Base-by-base conservation (phyloP, 2,888 invertebrate genomes). In the Protula sp. region DNA sequence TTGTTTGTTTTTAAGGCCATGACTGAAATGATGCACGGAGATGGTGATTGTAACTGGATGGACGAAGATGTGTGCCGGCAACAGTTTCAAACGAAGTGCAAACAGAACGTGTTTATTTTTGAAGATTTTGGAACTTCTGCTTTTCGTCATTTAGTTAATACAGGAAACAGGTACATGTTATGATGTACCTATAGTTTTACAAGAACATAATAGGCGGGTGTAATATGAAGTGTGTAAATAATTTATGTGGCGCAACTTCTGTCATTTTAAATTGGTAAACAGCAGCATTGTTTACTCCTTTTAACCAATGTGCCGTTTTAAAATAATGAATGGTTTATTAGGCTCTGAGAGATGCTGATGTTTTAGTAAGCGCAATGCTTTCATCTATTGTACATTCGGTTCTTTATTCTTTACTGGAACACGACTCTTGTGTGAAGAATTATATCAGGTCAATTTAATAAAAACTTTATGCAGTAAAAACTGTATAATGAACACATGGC, bases 101-200 rank as follows among this genome's bases (percentile, higher is more conserved):
- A 85, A 67, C 88, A 90, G 82, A 58, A 64, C 57, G 87, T 91
- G 1, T 89, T 91, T 76, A 86, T 94, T 0, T 84, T 92, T 73
- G 87, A 90, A 59, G 84, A 86, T 51, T 94, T 94, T 82, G 84
- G 86, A 66, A 92, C 92, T 14, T 82, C 85, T 2, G 81, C 86
- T 0, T 94, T 89, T 81, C 83, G 87, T 0, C 86, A 86, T 70
- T 65, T 82, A 2, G 60, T 60, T 3, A 59, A 65, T 47, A 60
- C 74, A 14, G 70, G 71, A 2, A 74, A 68, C 69, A 72, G 77
- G 76, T 76, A 19, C 19, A 38, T 38, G 38, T 38, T 38, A 14
- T 38, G 19, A 9, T 14, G 38, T 38, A 19, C 38, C 38, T 19
- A 38, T 38, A 19, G 38, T 38, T 19, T 38, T 9, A 38, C 19